Percentiles rank a stretch among this genome's conserved stretches.
Conservation (phyloP, 1,140 invertebrate species). For the Bactericera cockerelli region DNA sequence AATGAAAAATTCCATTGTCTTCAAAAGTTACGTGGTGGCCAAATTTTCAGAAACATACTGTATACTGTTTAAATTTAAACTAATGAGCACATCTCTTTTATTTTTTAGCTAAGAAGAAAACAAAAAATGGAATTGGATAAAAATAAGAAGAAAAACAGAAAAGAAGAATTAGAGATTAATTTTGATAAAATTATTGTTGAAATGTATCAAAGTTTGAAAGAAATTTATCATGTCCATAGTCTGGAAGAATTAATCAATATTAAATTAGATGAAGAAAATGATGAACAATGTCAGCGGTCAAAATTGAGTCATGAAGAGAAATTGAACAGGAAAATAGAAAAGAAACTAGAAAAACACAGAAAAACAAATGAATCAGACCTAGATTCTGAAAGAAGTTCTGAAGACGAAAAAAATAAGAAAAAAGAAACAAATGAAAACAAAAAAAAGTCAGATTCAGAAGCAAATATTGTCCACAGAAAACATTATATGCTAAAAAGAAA, state of each 20-base stretch:
- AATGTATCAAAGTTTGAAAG: constrained; percentile 31
- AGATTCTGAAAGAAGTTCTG: constrained; percentile 16
- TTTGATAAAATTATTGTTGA: constrained; percentile 28
- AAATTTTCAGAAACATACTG: too few relatives aligned
- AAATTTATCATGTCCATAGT: constrained; percentile 27
- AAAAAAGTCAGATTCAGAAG: too few relatives aligned
- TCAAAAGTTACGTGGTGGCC: too few relatives aligned
- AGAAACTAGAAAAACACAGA: constrained; percentile 18
- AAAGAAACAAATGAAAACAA: too few relatives aligned
- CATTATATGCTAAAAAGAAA: too few relatives aligned
- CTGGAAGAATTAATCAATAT: constrained; percentile 24
- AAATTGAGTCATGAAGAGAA: constrained; percentile 17
- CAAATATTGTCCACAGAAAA: too few relatives aligned
- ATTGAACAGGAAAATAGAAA: constrained; percentile 16
- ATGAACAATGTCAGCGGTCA: constrained; percentile 1
- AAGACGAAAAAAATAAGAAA: constrained; percentile 8
- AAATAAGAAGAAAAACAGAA: constrained; percentile 28
- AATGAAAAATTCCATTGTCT: too few relatives aligned
- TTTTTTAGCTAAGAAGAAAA: constrained; percentile 12
- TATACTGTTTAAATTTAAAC: too few relatives aligned
- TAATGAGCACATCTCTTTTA: too few relatives aligned
- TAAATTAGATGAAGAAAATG: not conserved
- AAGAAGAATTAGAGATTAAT: constrained; percentile 21
- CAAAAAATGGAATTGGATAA: constrained; percentile 28
- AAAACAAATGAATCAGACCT: constrained; percentile 11